These are phyloP conservation scores for Mesoligia furuncula DNA, from an alignment of 2,888 invertebrate species.

Conservation along the genomic window DNA sequence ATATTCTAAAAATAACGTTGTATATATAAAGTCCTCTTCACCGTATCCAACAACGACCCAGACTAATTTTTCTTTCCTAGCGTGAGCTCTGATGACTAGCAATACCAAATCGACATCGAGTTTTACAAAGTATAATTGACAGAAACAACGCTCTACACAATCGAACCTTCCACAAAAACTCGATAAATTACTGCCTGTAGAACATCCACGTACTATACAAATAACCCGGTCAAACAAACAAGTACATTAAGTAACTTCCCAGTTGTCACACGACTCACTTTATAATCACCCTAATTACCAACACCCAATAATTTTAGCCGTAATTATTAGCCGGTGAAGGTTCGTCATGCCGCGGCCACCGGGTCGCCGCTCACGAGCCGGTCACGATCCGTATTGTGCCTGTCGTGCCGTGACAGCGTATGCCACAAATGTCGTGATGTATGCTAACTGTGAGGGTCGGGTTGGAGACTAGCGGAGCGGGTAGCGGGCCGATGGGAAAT, in stretches of 20 bases:
- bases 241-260: constrained; percentile 17
- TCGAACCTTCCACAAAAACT: not conserved
- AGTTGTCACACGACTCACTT: constrained; percentile 38
- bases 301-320: constrained; percentile 56
- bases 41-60: not conserved
- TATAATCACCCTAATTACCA: constrained; percentile 56
- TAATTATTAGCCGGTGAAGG: constrained; percentile 49
- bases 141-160: not conserved
- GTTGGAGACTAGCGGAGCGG: not conserved
- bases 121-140: not conserved
- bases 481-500: not conserved
- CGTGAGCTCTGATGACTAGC: not conserved
- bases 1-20: no score
- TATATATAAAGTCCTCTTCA: not conserved
- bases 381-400: constrained; percentile 41
- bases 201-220: not conserved
- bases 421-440: constrained; percentile 35
- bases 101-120: not conserved
- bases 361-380: constrained; percentile 38
- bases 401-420: constrained; percentile 43
- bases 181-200: not conserved
- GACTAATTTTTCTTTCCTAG: not conserved
- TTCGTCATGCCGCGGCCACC: constrained; percentile 44
- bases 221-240: constrained; percentile 41
- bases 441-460: constrained; percentile 10